Percentiles rank a stretch among this genome's conserved stretches.
Evolutionary conservation across 2,797 vertebrate genomes (phyloP).

Genomic region (Hozukius guyotensis): DNA sequence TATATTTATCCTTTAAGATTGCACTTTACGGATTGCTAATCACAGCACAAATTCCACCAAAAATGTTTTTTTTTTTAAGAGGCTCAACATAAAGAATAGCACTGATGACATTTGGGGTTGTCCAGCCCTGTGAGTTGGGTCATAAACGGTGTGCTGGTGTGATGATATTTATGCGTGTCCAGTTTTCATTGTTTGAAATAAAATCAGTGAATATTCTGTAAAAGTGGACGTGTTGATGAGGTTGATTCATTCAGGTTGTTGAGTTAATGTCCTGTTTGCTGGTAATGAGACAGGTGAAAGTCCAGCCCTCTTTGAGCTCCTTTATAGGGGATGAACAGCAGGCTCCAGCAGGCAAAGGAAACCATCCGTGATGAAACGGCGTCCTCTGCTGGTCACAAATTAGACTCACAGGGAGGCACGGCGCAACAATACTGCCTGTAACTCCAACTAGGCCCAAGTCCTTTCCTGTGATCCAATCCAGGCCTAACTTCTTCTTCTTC

Average conservation of each 20-base stretch:
- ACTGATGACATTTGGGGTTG: constrained; percentile 44
- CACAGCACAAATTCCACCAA: constrained; percentile 83
- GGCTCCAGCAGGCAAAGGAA: constrained; percentile 25
- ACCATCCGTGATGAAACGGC: constrained; percentile 39
- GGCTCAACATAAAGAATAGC: constrained; percentile 71
- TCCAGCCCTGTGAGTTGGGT: constrained; percentile 17
- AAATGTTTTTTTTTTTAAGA: constrained; percentile 65
- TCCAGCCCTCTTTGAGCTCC: constrained; percentile 44
- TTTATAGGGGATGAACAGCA: constrained; percentile 25
- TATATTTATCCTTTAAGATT: constrained; percentile 82
- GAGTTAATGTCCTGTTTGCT: constrained; percentile 53
- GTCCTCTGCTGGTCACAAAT: constrained; percentile 64
- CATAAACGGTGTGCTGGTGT: constrained; percentile 60
- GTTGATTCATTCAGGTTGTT: constrained; percentile 54
- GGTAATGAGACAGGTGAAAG: constrained; percentile 51
- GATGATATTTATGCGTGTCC: constrained; percentile 37
- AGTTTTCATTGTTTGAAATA: constrained; percentile 21
- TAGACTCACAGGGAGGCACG: constrained; percentile 43
- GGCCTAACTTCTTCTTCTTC: constrained; percentile 9
- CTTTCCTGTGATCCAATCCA: constrained; percentile 43
- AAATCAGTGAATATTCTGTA: constrained; percentile 39
- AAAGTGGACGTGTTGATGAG: constrained; percentile 34
- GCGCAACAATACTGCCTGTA: constrained; percentile 65
- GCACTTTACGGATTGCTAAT: constrained; percentile 87
- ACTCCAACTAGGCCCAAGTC: constrained; percentile 48